A percentile compares a stretch with the other conserved stretches of the same genome.
Evolutionary conservation across 2,113 vertebrate genomes (phyloP).

Genomic region (Prolemur simus): DNA sequence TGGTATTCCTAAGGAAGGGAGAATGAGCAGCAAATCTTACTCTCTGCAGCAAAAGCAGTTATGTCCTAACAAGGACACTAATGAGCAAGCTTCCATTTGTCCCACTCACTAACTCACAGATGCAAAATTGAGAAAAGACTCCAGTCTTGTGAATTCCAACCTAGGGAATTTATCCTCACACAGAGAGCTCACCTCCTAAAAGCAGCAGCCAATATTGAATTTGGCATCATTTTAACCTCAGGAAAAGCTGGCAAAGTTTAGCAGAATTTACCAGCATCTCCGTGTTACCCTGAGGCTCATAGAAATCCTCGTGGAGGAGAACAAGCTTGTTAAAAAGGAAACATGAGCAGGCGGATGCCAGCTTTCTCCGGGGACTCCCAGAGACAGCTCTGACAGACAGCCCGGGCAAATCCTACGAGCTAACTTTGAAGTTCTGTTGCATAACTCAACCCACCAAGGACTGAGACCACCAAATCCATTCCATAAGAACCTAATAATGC

Average conservation of each 20-base stretch:
- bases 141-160: neutral
- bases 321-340: neutral
- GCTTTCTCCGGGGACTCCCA: neutral
- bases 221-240: neutral
- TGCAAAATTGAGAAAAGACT: neutral
- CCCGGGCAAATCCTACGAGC: neutral
- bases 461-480: slow-evolving; percentile 18
- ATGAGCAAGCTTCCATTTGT: neutral
- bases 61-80: neutral
- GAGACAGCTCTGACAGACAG: neutral
- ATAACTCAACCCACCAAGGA: slow-evolving; percentile 8
- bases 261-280: neutral
- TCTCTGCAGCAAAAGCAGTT: neutral
- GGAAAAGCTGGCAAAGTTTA: neutral
- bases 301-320: neutral
- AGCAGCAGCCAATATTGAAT: neutral
- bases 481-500: slow-evolving; percentile 19
- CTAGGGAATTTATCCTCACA: neutral
- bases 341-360: neutral
- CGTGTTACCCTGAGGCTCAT: neutral
- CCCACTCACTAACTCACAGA: neutral
- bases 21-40: neutral
- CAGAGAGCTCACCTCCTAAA: neutral
- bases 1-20: neutral
- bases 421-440: slow-evolving; percentile 13